Base-by-base conservation (phyloP, 35 echinoderm and acorn worm species). In the Apostichopus californicus region DNA sequence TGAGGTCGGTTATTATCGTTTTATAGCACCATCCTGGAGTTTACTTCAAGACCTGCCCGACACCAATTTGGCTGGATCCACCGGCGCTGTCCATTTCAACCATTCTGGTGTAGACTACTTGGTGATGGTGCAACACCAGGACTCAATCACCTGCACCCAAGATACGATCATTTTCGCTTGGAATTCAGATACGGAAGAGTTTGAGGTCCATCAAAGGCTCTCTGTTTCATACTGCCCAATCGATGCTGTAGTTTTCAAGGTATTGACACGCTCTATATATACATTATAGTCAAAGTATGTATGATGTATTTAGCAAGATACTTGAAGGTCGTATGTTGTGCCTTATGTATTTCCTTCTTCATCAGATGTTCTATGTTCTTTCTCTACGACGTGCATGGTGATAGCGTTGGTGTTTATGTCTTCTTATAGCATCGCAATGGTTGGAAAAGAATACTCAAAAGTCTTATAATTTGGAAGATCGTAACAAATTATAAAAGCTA, bases 161-260 rank as follows among this genome's bases (percentile, higher is more conserved):
- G 25, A 87, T 52, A 70, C 85, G 14, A 70, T 87, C 18, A 87
- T 87, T 24, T 87, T 9, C 26, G 85, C 85, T 6, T 87, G 55
- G 55, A 87, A 87, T 52, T 61, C 85, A 24, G 24, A 87, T 11
- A 20, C 23, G 14, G 58, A 59, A 9, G 54, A 65, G 54, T 87
- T 87, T 87, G 85, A 87, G 57, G 57, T 14, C 6, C 85, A 87
- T 87, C 85, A 87, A 59, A 87, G 52, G 25, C n/a, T 87, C 22
- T 61, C 57, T 8, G 14, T 87, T 5, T 28, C 57, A 17, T 87
- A 87, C 57, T 87, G 85, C 52, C 21, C 57, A 61, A 87, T 87
- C 21, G 85, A 87, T 59, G 57, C 63, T 14, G 17, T 28, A 26
- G 57, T 87, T 10, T 87, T 87, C 26, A 87, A 87, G 85, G 85